Evolutionary conservation across 2,888 invertebrate genomes (phyloP).

Genomic region (Lasioglossum marginatum): DNA sequence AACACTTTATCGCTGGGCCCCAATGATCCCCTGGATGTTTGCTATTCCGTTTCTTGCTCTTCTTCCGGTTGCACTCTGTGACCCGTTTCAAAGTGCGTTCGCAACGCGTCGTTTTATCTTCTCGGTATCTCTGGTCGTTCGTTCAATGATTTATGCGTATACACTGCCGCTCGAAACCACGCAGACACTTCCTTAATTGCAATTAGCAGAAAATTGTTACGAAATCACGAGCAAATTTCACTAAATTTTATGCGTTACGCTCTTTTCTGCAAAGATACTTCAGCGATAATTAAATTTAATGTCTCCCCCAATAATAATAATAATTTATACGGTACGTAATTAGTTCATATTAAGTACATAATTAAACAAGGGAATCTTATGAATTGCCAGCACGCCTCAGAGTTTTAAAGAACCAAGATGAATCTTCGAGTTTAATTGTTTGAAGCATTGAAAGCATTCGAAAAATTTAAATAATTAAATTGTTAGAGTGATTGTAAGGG

Average conservation of each 20-base stretch:
- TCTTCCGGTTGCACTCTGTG: not conserved
- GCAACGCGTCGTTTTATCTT: not conserved
- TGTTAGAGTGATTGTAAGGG: not conserved
- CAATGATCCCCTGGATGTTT: conserved; percentile 26
- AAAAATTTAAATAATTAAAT: not conserved
- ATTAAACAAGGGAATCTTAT: no score
- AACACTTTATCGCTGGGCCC: conserved; percentile 41
- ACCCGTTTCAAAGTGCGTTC: not conserved
- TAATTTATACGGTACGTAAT: not conserved
- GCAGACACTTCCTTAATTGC: not conserved
- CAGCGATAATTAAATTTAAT: not conserved
- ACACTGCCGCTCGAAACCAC: not conserved
- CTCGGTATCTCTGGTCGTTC: not conserved
- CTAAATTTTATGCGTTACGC: not conserved
- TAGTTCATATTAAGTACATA: not conserved
- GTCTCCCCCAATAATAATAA: not conserved
- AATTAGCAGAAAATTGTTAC: not conserved
- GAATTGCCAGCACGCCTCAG: no score
- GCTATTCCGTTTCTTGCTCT: conserved; percentile 29
- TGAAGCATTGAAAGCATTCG: not conserved
- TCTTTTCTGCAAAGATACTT: not conserved
- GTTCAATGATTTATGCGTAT: not conserved
- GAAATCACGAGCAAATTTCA: not conserved
- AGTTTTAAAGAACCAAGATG: no score
- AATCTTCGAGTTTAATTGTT: not conserved